These are phyloP conservation scores for Thymelicus lineola DNA, from an alignment of 2,888 invertebrate species.

Conservation along the genomic window DNA sequence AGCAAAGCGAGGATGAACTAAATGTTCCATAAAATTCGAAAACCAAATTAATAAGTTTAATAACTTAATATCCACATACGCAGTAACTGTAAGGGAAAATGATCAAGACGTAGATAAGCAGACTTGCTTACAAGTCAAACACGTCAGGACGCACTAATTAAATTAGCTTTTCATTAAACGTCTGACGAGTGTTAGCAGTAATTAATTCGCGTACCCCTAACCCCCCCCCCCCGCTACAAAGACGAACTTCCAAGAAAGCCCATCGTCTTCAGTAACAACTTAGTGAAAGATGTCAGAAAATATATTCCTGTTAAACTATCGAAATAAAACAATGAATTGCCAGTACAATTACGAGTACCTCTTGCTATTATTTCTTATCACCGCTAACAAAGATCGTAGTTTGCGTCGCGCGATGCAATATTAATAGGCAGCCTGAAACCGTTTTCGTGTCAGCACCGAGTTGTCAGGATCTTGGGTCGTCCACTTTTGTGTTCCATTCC, in stretches of 20 bases:
- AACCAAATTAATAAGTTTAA: not conserved
- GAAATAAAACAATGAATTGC: too few relatives aligned
- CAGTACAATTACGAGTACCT: too few relatives aligned
- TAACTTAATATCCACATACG: not conserved
- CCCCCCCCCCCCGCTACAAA: not conserved
- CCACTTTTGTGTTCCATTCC: not conserved
- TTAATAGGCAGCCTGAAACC: slow-evolving; percentile 31
- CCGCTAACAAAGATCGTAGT: slow-evolving; percentile 1
- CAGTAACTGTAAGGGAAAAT: slow-evolving; percentile 8
- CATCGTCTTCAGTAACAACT: not conserved
- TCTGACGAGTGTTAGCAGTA: slow-evolving; percentile 23
- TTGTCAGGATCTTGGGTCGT: slow-evolving; percentile 26
- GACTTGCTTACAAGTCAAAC: slow-evolving; percentile 7
- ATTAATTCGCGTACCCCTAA: slow-evolving; percentile 17
- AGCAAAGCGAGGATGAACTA: too few relatives aligned
- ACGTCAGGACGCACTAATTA: slow-evolving; percentile 26
- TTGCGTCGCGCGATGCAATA: slow-evolving; percentile 21
- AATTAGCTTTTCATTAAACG: slow-evolving; percentile 35
- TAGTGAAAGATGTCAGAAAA: too few relatives aligned
- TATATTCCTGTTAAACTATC: too few relatives aligned
- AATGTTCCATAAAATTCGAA: not conserved
- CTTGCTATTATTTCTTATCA: not conserved
- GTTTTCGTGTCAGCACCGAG: slow-evolving; percentile 25
- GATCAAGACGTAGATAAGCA: slow-evolving; percentile 12
- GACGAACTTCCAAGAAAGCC: slow-evolving; percentile 5